Evolutionary conservation across 2,888 invertebrate genomes (phyloP).

Genomic region (Pandemis cinnamomeana): DNA sequence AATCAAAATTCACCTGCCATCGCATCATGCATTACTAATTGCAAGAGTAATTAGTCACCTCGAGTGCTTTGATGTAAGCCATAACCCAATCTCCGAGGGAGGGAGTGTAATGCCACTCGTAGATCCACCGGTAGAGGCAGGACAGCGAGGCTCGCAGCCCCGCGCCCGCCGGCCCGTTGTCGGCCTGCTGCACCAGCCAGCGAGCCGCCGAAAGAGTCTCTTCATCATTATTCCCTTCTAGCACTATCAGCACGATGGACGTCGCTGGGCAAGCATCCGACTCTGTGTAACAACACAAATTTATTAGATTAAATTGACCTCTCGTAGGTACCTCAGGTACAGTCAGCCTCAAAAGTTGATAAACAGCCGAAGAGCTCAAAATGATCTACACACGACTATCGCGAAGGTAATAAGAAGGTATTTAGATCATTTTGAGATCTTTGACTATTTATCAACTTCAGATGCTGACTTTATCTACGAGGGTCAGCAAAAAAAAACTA

Average conservation of each 20-base stretch:
- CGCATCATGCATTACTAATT: background rate
- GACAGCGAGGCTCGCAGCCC: conserved; percentile 86
- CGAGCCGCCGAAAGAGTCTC: conserved; percentile 63
- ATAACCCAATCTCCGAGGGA: conserved; percentile 87
- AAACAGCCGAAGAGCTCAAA: too few species aligned
- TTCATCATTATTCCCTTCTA: conserved; percentile 72
- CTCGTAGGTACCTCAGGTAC: too few species aligned
- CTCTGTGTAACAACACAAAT: conserved; percentile 52
- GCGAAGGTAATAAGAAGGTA: too few species aligned
- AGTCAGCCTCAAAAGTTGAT: too few species aligned
- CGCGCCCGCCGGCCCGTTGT: conserved; percentile 73
- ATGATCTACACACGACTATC: too few species aligned
- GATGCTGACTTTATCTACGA: too few species aligned
- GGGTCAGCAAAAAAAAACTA: too few species aligned
- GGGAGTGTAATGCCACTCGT: conserved; percentile 85
- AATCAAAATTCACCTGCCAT: background rate
- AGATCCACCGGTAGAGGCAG: conserved; percentile 88
- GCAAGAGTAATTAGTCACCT: conserved; percentile 60
- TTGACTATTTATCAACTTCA: too few species aligned
- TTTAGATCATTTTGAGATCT: too few species aligned
- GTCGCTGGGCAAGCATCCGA: conserved; percentile 84
- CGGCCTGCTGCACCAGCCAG: conserved; percentile 72
- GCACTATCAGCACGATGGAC: conserved; percentile 85
- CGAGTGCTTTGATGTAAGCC: conserved; percentile 87
- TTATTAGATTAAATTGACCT: background rate